Evolutionary conservation across 2,888 invertebrate species (phyloP), one percentile per base, ranked within the genome.

Genomic region (Trachelus tabidus): DNA sequence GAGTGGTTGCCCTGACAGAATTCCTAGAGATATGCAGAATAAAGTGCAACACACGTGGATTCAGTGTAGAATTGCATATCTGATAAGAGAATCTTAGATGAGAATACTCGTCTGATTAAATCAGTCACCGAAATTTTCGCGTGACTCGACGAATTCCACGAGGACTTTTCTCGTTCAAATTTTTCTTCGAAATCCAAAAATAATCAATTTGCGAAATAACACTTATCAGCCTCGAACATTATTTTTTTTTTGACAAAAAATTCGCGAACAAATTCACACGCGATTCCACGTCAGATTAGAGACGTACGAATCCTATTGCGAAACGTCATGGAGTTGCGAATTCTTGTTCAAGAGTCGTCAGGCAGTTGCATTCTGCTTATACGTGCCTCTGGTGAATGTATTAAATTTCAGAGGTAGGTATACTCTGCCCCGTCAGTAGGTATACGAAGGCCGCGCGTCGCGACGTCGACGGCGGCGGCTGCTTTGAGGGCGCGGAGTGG

Each of bases 401-500:
- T 87, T 83, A 85, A 86, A 88, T 88, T 83, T 84, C 81, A 77
- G 80, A 75, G 80, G 77, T n/a, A n/a, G n/a, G n/a, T n/a, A n/a
- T n/a, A 73, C 68, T 34, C 69, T 40, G 73, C 77, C 69, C 77
- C 69, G 75, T 77, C 77, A 74, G 73, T 56, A 56, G 40, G 2
- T 56, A 56, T 23, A 75, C 77, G 79, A 75, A 75, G 78, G 35
- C 76, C 75, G 69, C 69, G 40, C 76, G 76, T 75, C 77, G 77
- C 79, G 35, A 34, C 74, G 83, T 75, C 81, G 84, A 81, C 85
- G 84, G 81, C 85, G 87, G 84, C 86, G 82, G 80, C 83, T 83
- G 85, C 89, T 89, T 88, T 88, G 88, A 89, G 86, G 86, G 85
- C 83, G 83, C 84, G 75, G 84, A 89, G 88, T 88, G 83, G 84